Base-by-base conservation (phyloP, 64 coral and sea anemone species). In the Dendronephthya gigantea region DNA sequence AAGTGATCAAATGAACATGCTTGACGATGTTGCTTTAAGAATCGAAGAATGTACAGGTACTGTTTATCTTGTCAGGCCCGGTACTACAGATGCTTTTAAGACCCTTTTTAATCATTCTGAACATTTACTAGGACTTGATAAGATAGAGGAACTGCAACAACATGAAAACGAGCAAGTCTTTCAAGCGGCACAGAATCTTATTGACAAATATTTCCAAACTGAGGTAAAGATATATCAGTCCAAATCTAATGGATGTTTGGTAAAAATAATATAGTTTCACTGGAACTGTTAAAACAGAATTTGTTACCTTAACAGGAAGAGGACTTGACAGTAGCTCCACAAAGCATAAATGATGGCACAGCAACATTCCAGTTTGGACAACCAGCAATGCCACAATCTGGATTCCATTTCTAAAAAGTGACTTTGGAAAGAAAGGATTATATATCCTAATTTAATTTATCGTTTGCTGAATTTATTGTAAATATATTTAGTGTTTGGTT, bases 121-220 rank as follows among this genome's bases (percentile, higher is more conserved):
- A 45, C 41, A 11, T 45, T 45, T 30, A n/a, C n/a, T 5, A 66
- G 72, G 72, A 35, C 72, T 79, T 79, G 72, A 79, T 39, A 79
- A 79, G 36, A 29, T 79, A 28, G 72, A 79, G 32, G 72, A 79
- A 79, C 12, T 79, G 28, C 72, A 79, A 79, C 32, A 36, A 36
- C 72, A 79, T 19, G 72, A 79, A 35, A 79, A 79, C 30, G 72
- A 79, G 30, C 72, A 79, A 79, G 72, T 79, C 1, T 79, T 28
- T 29, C 72, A 79, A 79, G 15, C 32, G 19, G 72, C 72, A 8
- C 72, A 79, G 17, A 29, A 34, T 36, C 8, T 79, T 12, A 79
- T 79, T 19, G 72, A 79, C 9, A 79, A 36, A 39, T 79, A 36
- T 29, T 79, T 79, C 72, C 72, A 79, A 79, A 79, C 72, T 79